Percentiles rank a stretch among this genome's conserved stretches.
Evolutionary conservation across 2,888 invertebrate species (phyloP).

Genomic region (Noctua janthe): DNA sequence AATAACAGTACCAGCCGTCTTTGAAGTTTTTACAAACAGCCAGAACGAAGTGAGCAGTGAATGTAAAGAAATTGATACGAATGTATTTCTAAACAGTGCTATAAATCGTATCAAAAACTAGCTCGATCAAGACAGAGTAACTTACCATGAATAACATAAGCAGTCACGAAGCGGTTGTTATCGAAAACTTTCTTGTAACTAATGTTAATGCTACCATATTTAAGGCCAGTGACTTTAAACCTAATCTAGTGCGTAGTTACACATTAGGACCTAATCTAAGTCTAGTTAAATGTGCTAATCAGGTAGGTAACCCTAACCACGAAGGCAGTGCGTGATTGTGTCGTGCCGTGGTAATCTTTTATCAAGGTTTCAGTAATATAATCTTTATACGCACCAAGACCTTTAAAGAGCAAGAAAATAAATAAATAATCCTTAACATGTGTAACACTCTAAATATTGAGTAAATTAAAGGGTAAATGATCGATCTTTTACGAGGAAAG

Average conservation of each 20-base stretch:
- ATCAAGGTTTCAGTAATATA: constrained; percentile 70
- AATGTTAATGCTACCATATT: background rate
- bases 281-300: constrained; percentile 32
- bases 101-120: background rate
- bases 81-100: background rate
- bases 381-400: constrained; percentile 64
- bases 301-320: constrained; percentile 54
- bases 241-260: constrained; percentile 11
- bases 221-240: constrained; percentile 14
- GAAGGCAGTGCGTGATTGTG: constrained; percentile 57
- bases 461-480: background rate
- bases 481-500: background rate
- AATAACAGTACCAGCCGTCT: background rate
- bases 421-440: constrained; percentile 2
- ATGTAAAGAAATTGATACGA: background rate
- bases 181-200: constrained; percentile 1
- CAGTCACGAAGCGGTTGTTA: background rate
- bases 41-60: background rate
- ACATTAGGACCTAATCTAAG: constrained; percentile 30
- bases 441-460: constrained; percentile 50
- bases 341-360: constrained; percentile 66
- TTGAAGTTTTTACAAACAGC: background rate
- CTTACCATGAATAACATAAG: background rate
- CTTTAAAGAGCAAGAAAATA: constrained; percentile 46
- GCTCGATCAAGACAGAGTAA: background rate